Evolutionary conservation across 2,113 vertebrate species (phyloP).

Genomic region (Tamias sibiricus): DNA sequence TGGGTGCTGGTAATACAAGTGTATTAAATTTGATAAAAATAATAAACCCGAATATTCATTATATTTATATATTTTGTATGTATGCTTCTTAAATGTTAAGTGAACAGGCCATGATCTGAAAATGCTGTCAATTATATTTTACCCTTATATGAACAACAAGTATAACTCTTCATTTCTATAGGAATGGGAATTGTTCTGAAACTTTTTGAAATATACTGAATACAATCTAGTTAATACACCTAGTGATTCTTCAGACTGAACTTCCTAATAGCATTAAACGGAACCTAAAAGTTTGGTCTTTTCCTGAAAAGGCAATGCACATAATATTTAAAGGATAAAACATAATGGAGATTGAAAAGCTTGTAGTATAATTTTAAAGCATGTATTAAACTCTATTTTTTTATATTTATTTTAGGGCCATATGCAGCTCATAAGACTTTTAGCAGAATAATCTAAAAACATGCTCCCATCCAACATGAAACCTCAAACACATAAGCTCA

Average conservation of each 20-base stretch:
- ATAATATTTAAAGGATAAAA: background rate
- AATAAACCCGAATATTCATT: background rate
- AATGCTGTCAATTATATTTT: background rate
- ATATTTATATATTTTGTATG: background rate
- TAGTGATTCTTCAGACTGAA: constrained; percentile 22
- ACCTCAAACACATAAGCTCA: constrained; percentile 45
- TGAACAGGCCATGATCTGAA: constrained; percentile 14
- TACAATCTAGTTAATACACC: background rate
- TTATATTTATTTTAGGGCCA: background rate
- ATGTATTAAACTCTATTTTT: background rate
- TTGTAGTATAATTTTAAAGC: background rate
- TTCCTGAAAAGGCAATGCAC: background rate
- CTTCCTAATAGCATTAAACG: background rate
- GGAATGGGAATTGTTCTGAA: background rate
- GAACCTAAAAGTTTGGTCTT: background rate
- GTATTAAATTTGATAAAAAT: background rate
- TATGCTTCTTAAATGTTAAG: background rate
- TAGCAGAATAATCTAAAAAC: background rate
- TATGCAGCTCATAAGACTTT: background rate
- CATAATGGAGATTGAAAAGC: background rate
- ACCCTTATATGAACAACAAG: background rate
- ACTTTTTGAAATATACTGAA: background rate
- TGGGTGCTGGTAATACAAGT: background rate
- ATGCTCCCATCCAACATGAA: background rate
- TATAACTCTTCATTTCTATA: background rate